Percentiles rank a stretch among this genome's conserved stretches.
Evolutionary conservation across 1,140 invertebrate genomes (phyloP).

Genomic region (Fopius arisanus): DNA sequence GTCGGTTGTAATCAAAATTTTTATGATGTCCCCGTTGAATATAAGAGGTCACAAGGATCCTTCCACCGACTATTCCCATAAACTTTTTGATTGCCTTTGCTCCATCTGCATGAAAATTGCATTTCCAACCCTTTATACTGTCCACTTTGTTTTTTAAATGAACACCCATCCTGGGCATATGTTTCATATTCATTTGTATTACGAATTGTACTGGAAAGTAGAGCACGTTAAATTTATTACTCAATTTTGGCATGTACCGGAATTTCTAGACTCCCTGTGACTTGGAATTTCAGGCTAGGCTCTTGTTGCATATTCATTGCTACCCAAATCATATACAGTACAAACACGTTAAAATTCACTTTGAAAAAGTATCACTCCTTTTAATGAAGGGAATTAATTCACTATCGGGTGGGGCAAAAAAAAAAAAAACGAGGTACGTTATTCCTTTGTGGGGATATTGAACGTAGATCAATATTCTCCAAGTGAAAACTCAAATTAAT

Average conservation of each 20-base stretch:
- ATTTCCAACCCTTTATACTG: slow-evolving; percentile 2
- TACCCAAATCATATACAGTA: background rate
- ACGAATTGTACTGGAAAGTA: background rate
- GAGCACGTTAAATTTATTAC: slow-evolving; percentile 4
- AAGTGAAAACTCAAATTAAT: too few species aligned
- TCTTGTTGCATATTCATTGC: background rate
- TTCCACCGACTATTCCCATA: background rate
- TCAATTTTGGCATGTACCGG: background rate
- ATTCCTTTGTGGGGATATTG: too few species aligned
- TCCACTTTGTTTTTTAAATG: slow-evolving; percentile 2
- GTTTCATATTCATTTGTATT: slow-evolving; percentile 13
- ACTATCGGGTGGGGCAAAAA: too few species aligned
- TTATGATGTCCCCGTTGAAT: background rate
- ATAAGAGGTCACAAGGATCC: background rate
- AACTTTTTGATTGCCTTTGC: slow-evolving; percentile 7
- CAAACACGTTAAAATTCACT: background rate
- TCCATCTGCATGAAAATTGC: slow-evolving; percentile 9
- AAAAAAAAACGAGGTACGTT: too few species aligned
- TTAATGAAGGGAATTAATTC: too few species aligned
- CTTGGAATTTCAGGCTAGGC: background rate
- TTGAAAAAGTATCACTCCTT: background rate
- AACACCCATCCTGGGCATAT: background rate
- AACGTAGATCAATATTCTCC: too few species aligned
- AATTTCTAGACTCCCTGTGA: background rate
- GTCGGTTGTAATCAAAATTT: background rate